These are phyloP conservation scores for Cyanoliseus patagonus DNA, from an alignment of 2,113 vertebrate genomes.

Conservation along the genomic window DNA sequence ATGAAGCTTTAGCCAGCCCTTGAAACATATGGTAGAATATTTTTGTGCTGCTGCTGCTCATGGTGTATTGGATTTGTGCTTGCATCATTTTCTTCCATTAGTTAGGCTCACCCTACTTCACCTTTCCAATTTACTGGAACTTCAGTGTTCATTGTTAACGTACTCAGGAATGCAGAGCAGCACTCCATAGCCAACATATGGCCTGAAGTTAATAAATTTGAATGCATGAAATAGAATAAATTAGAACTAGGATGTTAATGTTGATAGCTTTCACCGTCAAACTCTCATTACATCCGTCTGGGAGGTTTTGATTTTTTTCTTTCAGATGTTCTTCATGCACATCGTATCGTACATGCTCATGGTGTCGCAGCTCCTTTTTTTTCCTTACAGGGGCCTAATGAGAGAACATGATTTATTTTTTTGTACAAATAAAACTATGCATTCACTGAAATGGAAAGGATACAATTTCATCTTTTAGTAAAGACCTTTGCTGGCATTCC, in stretches of 20 bases:
- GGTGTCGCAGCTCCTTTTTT: background rate
- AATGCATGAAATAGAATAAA: slow-evolving; percentile 73
- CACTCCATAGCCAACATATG: slow-evolving; percentile 51
- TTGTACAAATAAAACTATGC: slow-evolving; percentile 41
- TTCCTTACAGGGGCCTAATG: slow-evolving; percentile 26
- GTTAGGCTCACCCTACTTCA: slow-evolving; percentile 73
- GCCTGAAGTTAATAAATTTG: slow-evolving; percentile 71
- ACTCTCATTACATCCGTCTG: slow-evolving; percentile 55
- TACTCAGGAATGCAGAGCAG: slow-evolving; percentile 71
- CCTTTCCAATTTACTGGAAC: slow-evolving; percentile 72
- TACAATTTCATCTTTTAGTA: background rate
- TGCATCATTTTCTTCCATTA: slow-evolving; percentile 74
- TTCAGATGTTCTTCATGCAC: slow-evolving; percentile 61
- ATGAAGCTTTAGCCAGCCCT: slow-evolving; percentile 18
- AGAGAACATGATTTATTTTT: slow-evolving; percentile 30
- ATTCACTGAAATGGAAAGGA: slow-evolving; percentile 26
- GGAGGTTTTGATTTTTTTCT: slow-evolving; percentile 57
- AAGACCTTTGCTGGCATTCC: background rate
- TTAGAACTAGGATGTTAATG: slow-evolving; percentile 70
- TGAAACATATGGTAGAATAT: slow-evolving; percentile 67
- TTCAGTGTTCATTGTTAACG: slow-evolving; percentile 69
- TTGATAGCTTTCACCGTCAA: slow-evolving; percentile 61
- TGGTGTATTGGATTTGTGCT: slow-evolving; percentile 66
- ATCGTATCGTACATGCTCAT: background rate
- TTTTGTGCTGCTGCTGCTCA: slow-evolving; percentile 37